Evolutionary conservation across 92 coral and sea anemone species (phyloP), one percentile per base, ranked within the genome.

Genomic region (Bergia puertoricense): DNA sequence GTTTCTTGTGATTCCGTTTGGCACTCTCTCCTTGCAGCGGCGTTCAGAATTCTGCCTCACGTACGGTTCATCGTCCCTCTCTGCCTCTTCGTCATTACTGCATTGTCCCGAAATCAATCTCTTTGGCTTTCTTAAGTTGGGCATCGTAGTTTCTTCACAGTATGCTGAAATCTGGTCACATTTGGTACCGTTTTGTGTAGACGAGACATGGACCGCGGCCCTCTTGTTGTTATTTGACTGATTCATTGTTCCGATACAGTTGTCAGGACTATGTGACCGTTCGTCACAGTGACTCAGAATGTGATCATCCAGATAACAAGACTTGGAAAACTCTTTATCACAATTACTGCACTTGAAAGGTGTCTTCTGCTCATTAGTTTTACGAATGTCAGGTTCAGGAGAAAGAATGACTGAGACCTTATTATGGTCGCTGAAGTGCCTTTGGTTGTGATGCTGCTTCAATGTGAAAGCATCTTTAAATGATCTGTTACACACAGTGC

Each of bases 401-500:
- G 42, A 18, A 81, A 18, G 7, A 40, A 81, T 40, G 23, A 15
- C 72, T 13, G 76, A 46, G 39, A n/a, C 0, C 20, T 69, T 39
- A 6, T 16, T 68, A 6, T 45, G 77, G 37, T 43, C 45, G 20
- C 18, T 23, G 41, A 51, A 44, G 77, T 82, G 86, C 44, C 73
- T 67, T 43, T 48, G 62, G 11, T 22, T 6, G 42, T 3, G 37
- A 82, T 82, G 86, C 42, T 8, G 62, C 72, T 82, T 13, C 42
- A 74, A 74, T 7, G 39, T 37, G 4, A 74, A 1, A 2, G 46
- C 45, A 15, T 74, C 43, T 23, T 82, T 82, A 67, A 82, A 82
- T n/a, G 86, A 65, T 67, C 43, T 82, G 45, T 67, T n/a, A 82
- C 86, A 82, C 65, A n/a, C 73, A 41, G 76, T 67, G 86, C 86